phyloP scores from a whole-genome alignment of 2,113 vertebrate species.

The Hyaena hyaena region DNA sequence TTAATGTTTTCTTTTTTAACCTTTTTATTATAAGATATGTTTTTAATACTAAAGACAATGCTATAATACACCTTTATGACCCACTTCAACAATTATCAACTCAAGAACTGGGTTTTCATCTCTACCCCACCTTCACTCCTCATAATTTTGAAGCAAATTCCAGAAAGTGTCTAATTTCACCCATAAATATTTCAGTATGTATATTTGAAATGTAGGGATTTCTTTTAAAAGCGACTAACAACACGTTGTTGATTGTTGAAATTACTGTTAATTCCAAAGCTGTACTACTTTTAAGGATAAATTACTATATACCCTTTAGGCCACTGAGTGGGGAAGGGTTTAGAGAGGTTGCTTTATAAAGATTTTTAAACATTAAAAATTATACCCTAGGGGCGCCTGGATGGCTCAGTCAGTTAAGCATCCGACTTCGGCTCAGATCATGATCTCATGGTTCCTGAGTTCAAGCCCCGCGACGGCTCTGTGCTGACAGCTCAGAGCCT shows the following conservation, averaged over 20 bases:
- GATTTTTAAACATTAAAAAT: not conserved
- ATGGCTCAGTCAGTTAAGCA: too few relatives aligned
- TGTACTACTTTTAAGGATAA: not conserved
- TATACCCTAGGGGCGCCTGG: not conserved
- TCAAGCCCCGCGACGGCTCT: too few relatives aligned
- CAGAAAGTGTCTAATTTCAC: not conserved
- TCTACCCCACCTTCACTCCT: not conserved
- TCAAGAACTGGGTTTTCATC: not conserved
- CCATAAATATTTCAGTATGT: not conserved
- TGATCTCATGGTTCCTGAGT: too few relatives aligned
- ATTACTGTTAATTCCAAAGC: not conserved
- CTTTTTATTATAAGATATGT: not conserved
- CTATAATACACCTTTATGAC: not conserved
- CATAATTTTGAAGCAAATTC: conserved; percentile 30
- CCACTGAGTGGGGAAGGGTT: not conserved
- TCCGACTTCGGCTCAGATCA: too few relatives aligned
- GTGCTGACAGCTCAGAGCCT: too few relatives aligned
- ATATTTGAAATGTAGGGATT: conserved; percentile 17
- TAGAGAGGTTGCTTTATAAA: not conserved
- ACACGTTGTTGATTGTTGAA: not conserved
- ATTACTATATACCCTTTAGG: not conserved
- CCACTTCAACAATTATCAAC: not conserved
- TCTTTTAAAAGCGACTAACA: not conserved
- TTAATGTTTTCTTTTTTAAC: not conserved
- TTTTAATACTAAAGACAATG: not conserved